Evolutionary conservation across 1,140 invertebrate genomes (phyloP).

Genomic region (Polypedilum vanderplanki): DNA sequence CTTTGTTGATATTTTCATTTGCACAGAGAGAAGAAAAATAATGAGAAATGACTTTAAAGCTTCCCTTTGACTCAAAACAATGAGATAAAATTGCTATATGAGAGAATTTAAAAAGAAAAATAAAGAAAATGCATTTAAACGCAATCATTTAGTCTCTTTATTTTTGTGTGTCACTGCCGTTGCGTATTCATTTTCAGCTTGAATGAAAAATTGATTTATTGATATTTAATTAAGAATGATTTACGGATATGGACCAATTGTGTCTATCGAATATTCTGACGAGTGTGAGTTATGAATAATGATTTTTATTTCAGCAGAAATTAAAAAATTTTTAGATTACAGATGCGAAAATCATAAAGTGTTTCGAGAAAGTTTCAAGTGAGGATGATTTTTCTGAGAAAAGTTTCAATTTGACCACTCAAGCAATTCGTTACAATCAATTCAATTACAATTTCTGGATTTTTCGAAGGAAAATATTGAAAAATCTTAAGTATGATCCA

Average conservation of each 20-base stretch:
- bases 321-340: neutral
- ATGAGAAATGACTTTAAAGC: neutral
- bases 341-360: neutral
- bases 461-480: slow-evolving; percentile 70
- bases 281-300: neutral
- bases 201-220: neutral
- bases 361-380: neutral
- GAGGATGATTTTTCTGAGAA: neutral
- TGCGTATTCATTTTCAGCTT: neutral
- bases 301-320: neutral
- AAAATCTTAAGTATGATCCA: slow-evolving; percentile 69
- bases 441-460: slow-evolving; percentile 16
- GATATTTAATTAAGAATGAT: slow-evolving; percentile 2
- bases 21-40: neutral
- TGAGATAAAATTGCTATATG: neutral
- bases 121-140: neutral
- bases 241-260: neutral
- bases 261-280: neutral
- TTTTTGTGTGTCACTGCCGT: neutral
- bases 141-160: slow-evolving; percentile 11
- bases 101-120: neutral
- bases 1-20: neutral
- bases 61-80: neutral
- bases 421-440: neutral
- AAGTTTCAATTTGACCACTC: neutral